Percentiles rank a stretch among this genome's conserved stretches.
These are phyloP conservation scores for Orthonyx spaldingii DNA, from an alignment of 2,113 vertebrate species.

Conservation along the genomic window DNA sequence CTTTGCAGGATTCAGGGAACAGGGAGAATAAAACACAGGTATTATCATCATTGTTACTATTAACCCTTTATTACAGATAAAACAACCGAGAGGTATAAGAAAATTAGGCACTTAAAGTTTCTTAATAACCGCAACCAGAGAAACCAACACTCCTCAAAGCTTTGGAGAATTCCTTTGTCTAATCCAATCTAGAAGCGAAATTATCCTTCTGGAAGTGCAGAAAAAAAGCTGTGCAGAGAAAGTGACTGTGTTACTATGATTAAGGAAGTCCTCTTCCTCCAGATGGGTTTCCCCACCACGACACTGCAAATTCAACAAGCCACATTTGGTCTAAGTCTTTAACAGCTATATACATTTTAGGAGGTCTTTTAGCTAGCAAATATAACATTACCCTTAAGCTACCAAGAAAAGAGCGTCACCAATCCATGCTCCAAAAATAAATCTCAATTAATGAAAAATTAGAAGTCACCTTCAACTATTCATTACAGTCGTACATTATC, in stretches of 20 bases:
- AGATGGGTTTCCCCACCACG: not conserved
- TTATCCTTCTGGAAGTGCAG: not conserved
- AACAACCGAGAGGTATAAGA: not conserved
- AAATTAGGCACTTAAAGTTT: not conserved
- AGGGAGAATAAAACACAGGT: not conserved
- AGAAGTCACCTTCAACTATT: not conserved
- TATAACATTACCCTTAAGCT: not conserved
- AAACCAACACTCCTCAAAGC: fast-evolving
- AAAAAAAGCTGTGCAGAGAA: not conserved
- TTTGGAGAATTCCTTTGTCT: not conserved
- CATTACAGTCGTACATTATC: not conserved
- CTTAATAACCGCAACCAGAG: not conserved
- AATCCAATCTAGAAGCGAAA: not conserved
- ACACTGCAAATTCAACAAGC: not conserved
- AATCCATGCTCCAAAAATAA: not conserved
- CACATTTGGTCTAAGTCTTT: not conserved
- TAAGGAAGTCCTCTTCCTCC: constrained; percentile 24
- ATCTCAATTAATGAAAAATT: not conserved
- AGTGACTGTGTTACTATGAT: not conserved
- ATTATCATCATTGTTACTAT: not conserved
- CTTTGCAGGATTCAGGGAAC: not conserved
- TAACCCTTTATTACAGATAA: not conserved
- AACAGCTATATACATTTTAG: not conserved
- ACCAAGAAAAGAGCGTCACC: not conserved
- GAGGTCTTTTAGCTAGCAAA: not conserved